Conservation (phyloP, 1,140 invertebrate species). For the Phocides pigmalion region DNA sequence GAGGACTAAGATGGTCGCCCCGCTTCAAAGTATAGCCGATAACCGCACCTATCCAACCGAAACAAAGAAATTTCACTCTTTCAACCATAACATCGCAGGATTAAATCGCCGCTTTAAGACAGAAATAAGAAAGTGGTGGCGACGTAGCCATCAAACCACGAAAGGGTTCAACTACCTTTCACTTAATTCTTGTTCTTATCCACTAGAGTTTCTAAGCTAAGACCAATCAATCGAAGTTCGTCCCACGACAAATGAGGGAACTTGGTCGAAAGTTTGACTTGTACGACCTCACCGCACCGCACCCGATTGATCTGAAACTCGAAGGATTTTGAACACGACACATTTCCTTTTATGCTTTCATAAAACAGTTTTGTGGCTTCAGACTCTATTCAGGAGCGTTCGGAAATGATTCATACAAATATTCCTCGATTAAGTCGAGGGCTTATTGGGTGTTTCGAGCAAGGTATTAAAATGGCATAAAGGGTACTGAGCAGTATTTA, state of each 20-base stretch:
- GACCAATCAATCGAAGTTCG: not conserved
- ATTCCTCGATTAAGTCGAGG: not conserved
- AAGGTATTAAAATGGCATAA: not conserved
- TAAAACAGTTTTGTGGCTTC: not conserved
- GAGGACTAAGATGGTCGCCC: too few species aligned
- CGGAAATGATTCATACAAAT: not conserved
- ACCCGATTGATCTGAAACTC: constrained; percentile 74
- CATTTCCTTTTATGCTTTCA: constrained; percentile 33
- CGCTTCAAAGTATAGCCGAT: too few species aligned
- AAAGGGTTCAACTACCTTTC: too few species aligned
- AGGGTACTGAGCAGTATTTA: too few species aligned
- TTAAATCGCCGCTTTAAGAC: too few species aligned
- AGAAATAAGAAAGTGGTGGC: too few species aligned
- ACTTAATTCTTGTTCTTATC: not conserved
- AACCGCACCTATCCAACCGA: too few species aligned
- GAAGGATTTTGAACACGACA: constrained; percentile 52
- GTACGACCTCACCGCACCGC: constrained; percentile 55
- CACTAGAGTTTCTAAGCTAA: not conserved
- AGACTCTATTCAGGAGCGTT: not conserved
- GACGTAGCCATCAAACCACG: too few species aligned
- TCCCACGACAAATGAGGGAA: constrained; percentile 52
- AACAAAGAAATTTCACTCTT: too few species aligned
- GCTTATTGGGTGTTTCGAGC: not conserved
- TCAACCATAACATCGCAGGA: too few species aligned
- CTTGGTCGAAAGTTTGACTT: constrained; percentile 57